Percentiles rank a stretch among this genome's conserved stretches.
Conservation (phyloP, 2,888 invertebrate genomes). For the Syritta pipiens region DNA sequence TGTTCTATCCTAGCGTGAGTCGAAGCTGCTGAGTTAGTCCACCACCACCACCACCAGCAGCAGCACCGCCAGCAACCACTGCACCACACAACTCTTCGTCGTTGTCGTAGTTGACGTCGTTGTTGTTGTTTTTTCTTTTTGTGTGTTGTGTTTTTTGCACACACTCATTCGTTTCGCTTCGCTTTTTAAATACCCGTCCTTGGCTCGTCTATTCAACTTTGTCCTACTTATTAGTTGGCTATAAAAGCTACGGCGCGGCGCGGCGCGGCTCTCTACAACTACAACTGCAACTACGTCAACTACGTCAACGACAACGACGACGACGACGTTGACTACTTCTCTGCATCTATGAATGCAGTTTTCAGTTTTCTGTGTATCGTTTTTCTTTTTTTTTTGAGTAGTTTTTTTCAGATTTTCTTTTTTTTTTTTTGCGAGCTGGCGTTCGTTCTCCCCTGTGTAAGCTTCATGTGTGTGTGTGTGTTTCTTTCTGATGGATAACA, state of each 20-base stretch:
- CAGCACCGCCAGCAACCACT: neutral
- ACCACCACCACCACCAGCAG: neutral
- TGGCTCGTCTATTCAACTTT: constrained; percentile 81
- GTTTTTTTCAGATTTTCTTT: constrained; percentile 25
- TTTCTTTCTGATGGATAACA: constrained; percentile 34
- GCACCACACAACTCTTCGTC: no score
- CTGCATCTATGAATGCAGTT: constrained; percentile 68
- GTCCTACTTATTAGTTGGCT: constrained; percentile 79
- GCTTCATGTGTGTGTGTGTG: constrained; percentile 29
- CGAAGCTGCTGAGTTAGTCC: constrained; percentile 43
- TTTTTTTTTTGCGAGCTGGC: constrained; percentile 24
- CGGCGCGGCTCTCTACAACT: constrained; percentile 62
- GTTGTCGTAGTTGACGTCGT: neutral
- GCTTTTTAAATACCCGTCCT: constrained; percentile 79
- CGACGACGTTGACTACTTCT: constrained; percentile 1
- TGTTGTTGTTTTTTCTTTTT: neutral
- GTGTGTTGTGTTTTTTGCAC: constrained; percentile 52
- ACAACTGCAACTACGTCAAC: constrained; percentile 32
- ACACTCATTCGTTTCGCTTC: constrained; percentile 71
- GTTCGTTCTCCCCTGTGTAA: constrained; percentile 44
- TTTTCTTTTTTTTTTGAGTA: constrained; percentile 23
- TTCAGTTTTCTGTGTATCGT: constrained; percentile 60
- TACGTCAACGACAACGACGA: constrained; percentile 27
- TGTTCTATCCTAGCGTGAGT: constrained; percentile 61
- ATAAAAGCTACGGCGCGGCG: constrained; percentile 70